Evolutionary conservation across 1,140 invertebrate genomes (phyloP).

Genomic region (Drosophila nannoptera): DNA sequence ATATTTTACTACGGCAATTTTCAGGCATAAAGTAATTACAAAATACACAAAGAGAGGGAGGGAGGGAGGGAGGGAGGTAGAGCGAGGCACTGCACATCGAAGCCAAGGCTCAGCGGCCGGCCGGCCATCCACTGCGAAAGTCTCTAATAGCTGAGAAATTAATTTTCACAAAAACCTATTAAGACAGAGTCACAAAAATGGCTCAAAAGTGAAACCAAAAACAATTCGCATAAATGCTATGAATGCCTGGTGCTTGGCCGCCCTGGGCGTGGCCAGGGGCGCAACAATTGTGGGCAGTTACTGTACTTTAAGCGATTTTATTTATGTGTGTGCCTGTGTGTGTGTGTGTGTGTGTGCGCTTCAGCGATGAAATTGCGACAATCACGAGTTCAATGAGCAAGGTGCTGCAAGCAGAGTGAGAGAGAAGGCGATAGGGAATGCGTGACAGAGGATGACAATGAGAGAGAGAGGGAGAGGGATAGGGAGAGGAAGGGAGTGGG

Average conservation of each 20-base stretch:
- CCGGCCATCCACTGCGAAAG: conserved; percentile 22
- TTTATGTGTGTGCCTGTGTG: conserved; percentile 29
- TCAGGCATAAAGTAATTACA: conserved; percentile 74
- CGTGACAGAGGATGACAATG: not conserved
- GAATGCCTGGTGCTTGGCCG: too few species aligned
- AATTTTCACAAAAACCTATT: conserved; percentile 76
- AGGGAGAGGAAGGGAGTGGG: not conserved
- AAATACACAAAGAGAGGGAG: conserved; percentile 53
- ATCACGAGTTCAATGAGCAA: conserved; percentile 71
- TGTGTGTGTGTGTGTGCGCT: conserved; percentile 25
- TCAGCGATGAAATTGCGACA: conserved; percentile 67
- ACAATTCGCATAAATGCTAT: conserved; percentile 60
- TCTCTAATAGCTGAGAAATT: conserved; percentile 75
- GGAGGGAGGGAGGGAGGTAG: not conserved
- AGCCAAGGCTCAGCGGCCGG: not conserved
- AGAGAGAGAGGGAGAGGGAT: not conserved
- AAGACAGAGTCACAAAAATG: conserved; percentile 76
- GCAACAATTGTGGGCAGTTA: not conserved
- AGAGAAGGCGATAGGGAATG: not conserved
- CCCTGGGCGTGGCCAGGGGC: conserved; percentile 16
- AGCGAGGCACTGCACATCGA: not conserved
- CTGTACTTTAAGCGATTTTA: conserved; percentile 47
- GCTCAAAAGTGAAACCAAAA: conserved; percentile 75
- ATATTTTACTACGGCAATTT: conserved; percentile 75
- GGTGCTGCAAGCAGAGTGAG: not conserved